phyloP scores from a whole-genome alignment of 2,113 vertebrate genomes.

The Suricata suricatta region DNA sequence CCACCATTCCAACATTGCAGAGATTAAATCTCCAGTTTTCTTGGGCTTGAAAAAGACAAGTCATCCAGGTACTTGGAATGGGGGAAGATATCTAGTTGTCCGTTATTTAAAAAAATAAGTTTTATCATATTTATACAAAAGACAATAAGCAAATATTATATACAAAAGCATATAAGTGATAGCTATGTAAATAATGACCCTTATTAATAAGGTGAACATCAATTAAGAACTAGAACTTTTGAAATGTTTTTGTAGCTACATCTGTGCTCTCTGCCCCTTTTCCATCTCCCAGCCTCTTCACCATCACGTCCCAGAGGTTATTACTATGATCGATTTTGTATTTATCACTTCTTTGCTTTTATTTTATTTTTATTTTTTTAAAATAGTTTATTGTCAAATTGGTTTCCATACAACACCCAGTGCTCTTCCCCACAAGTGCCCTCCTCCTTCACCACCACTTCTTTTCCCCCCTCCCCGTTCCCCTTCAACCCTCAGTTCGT shows the following conservation, averaged over 20 bases:
- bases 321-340: not conserved
- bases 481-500: no score
- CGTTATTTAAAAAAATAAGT: not conserved
- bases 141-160: not conserved
- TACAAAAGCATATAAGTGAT: not conserved
- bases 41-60: not conserved
- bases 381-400: no score
- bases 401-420: no score
- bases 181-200: not conserved
- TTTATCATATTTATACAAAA: not conserved
- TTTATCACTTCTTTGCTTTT: not conserved
- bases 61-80: not conserved
- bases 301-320: not conserved
- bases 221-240: not conserved
- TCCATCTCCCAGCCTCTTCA: not conserved
- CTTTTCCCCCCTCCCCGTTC: no score
- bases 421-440: no score
- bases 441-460: no score
- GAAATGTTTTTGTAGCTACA: not conserved
- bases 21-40: not conserved
- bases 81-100: not conserved
- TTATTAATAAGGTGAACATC: not conserved
- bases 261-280: not conserved
- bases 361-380: no score
- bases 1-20: not conserved